A percentile compares a stretch with the other conserved stretches of the same genome.
Evolutionary conservation across 2,113 vertebrate species (phyloP).

Genomic region (Burhinus oedicnemus): DNA sequence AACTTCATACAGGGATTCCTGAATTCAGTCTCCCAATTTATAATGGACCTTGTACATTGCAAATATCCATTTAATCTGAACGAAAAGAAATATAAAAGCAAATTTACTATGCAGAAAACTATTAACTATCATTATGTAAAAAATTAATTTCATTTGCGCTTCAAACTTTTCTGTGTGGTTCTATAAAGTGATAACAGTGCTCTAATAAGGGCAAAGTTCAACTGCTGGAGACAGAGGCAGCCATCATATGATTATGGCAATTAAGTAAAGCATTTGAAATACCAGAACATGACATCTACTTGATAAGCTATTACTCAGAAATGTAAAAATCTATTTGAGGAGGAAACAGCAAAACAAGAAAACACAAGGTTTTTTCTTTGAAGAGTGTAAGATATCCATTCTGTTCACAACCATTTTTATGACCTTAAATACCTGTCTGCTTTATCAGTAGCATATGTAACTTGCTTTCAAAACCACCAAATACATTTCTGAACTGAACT

Average conservation of each 20-base stretch:
- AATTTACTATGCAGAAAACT: neutral
- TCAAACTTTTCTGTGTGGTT: neutral
- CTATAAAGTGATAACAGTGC: neutral
- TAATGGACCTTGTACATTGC: neutral
- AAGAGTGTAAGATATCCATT: neutral
- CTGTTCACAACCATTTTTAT: neutral
- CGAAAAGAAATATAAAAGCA: neutral
- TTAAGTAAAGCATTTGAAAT: neutral
- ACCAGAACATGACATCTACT: constrained; percentile 1
- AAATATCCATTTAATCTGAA: neutral
- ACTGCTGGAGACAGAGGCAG: neutral
- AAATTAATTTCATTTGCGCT: neutral
- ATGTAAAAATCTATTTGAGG: neutral
- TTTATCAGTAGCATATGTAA: neutral
- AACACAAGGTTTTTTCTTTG: neutral
- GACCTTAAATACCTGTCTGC: neutral
- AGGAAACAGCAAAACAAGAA: neutral
- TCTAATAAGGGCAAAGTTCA: constrained; percentile 15
- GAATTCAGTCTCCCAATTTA: neutral
- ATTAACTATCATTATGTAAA: neutral
- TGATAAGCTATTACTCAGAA: neutral
- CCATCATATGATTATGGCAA: neutral
- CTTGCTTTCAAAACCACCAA: neutral
- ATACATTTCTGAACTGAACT: neutral
- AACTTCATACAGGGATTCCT: neutral